Base-by-base conservation (phyloP, 2,888 invertebrate species). In the Carpatolechia fugitivella region DNA sequence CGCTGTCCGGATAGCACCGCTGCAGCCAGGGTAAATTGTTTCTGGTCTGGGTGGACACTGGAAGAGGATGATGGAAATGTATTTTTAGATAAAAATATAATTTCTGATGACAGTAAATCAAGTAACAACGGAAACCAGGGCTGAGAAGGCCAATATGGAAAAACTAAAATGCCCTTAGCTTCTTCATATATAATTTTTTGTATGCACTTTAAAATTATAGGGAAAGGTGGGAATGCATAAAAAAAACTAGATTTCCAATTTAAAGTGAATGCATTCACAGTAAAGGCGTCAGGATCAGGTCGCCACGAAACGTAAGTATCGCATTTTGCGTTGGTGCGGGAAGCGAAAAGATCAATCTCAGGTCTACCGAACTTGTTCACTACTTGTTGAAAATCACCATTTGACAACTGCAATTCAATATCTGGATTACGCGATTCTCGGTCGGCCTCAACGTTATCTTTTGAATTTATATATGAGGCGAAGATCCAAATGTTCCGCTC, bases 221-320 rank as follows among this genome's bases (percentile, higher is more conserved):
- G 38, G 24, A 56, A 56, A 1, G 56, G 56, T 30, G 56, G 59
- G 47, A 59, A 59, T 11, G 53, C 55, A n/a, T 59, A 55, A 20
- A 56, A 59, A n/a, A 18, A 55, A n/a, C 8, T 1, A 1, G 6
- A 13, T 8, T 16, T 10, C 59, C 59, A 57, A 33, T n/a, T 35
- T 3, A 59, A 10, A 1, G 58, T 60, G 16, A 54, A 60, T 0
- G 56, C 60, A 41, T 60, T 56, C 11, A 57, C 30, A 3, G 36
- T 18, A 1, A 24, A 20, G 4, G 46, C 46, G n/a, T 46, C 53
- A 13, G 46, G 53, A 7, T 53, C 53, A 13, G 16, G 35, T 10
- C 14, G 16, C 57, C 57, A 57, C 1, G 54, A 51, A 1, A 54
- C 29, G 31, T 35, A 54, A 6, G 13, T 18, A 1, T 31, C 10